Base-by-base conservation (phyloP, 2,888 invertebrate genomes). In the Scaeva pyrastri region DNA sequence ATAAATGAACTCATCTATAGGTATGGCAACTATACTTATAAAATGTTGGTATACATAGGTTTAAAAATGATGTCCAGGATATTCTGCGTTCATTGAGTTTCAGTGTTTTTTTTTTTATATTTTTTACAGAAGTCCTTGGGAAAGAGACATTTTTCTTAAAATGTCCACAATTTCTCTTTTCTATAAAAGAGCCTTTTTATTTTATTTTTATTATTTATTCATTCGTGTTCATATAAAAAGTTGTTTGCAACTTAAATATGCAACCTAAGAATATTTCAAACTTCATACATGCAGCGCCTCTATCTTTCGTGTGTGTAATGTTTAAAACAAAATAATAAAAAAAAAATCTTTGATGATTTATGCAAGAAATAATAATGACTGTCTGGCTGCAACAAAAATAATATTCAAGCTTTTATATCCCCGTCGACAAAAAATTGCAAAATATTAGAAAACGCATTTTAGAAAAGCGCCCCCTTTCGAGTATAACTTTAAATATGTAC, bases 341-440 rank as follows among this genome's bases (percentile, higher is more conserved):
- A 58, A n/a, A 56, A 56, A 31, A 31, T 56, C 76, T 82, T 76
- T 76, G 76, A 76, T 76, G n/a, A 82, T 50, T 72, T 82, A 82
- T 82, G 64, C 64, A 82, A 56, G 43, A 70, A 41, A 68, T 48
- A 70, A 70, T 66, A 75, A 75, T 50, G 72, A 72, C 64, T 71
- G 76, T 72, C 75, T 66, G 56, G 36, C 56, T 68, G 76, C 64
- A 58, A 62, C 39, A 45, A 62, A 74, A 74, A 74, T 62, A 62
- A 41, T 41, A 41, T 41, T 2, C 41, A 41, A 55, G 26, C 55
- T 55, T 31, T 55, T 1, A 55, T 55, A 55, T 16, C 31, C 50
- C 56, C 73, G 43, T 56, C n/a, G n/a, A n/a, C n/a, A n/a, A n/a
- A n/a, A n/a, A 68, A 77, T 68, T 68, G n/a, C 23, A 23, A 52